These are phyloP conservation scores for Linepithema humile DNA, from an alignment of 1,140 invertebrate genomes.

Conservation along the genomic window DNA sequence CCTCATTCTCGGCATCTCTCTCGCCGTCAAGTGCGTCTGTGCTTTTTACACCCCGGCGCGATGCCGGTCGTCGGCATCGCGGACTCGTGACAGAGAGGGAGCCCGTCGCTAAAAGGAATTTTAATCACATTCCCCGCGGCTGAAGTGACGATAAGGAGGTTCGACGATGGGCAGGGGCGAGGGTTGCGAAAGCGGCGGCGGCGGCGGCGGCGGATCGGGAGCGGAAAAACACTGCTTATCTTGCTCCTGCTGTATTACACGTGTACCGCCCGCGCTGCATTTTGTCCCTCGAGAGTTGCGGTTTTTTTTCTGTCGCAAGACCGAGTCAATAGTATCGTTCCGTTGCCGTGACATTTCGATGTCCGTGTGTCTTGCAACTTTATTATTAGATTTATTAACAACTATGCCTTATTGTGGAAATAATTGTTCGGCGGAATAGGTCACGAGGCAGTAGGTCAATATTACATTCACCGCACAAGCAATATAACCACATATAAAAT, in stretches of 20 bases:
- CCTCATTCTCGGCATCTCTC: neutral
- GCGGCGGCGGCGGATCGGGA: neutral
- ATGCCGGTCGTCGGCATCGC: neutral
- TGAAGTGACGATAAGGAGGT: conserved; percentile 73
- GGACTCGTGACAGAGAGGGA: conserved; percentile 55
- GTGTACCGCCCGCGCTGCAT: neutral
- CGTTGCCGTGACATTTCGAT: conserved; percentile 11
- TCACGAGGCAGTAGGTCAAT: neutral
- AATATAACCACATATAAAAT: neutral
- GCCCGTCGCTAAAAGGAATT: conserved; percentile 77
- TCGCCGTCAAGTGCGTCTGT: neutral
- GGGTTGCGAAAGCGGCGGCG: neutral
- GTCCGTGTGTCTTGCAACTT: neutral
- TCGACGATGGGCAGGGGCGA: neutral
- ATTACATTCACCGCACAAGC: too few relatives aligned
- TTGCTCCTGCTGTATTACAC: neutral
- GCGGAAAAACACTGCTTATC: conserved; percentile 26
- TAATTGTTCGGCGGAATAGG: neutral
- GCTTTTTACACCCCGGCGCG: conserved; percentile 56
- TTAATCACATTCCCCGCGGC: conserved; percentile 77
- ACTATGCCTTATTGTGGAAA: neutral
- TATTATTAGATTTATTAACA: conserved; percentile 1
- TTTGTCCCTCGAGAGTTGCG: neutral
- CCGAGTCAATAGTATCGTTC: neutral
- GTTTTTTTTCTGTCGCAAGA: neutral